phyloP scores from a whole-genome alignment of 2,797 vertebrate genomes.

The Aphelocoma californica region DNA sequence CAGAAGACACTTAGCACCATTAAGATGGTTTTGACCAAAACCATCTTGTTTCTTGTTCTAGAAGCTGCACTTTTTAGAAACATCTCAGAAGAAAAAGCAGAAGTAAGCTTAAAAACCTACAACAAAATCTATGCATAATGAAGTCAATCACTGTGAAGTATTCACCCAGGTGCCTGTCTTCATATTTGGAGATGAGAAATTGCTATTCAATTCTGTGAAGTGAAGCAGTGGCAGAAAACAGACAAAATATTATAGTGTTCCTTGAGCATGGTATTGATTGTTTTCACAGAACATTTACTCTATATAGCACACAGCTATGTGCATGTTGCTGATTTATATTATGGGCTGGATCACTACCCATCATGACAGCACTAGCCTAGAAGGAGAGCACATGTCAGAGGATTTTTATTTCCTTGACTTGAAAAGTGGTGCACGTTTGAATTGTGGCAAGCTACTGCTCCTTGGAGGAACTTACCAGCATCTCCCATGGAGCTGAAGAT shows the following conservation, averaged over 20 bases:
- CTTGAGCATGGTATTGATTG: background rate
- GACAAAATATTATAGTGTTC: background rate
- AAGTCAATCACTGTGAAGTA: background rate
- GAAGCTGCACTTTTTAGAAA: background rate
- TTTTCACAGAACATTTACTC: background rate
- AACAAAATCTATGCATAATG: background rate
- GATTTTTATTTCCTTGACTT: background rate
- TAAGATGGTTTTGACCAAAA: background rate
- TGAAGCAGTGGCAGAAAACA: background rate
- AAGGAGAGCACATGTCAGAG: background rate
- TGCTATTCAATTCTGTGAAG: background rate
- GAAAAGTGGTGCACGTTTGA: background rate
- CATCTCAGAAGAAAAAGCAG: background rate
- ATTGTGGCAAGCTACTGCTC: fast-evolving
- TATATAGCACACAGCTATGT: fast-evolving
- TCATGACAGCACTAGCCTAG: background rate
- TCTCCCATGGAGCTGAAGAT: conserved; percentile 99
- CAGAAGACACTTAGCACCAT: background rate
- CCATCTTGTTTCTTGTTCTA: background rate
- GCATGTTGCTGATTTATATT: background rate
- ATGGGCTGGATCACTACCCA: background rate
- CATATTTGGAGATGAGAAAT: background rate
- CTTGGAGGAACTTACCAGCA: conserved; percentile 82
- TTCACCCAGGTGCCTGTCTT: background rate
- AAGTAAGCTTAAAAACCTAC: background rate